Conservation (phyloP, 2,113 vertebrate genomes). For the Leucosticte australis region DNA sequence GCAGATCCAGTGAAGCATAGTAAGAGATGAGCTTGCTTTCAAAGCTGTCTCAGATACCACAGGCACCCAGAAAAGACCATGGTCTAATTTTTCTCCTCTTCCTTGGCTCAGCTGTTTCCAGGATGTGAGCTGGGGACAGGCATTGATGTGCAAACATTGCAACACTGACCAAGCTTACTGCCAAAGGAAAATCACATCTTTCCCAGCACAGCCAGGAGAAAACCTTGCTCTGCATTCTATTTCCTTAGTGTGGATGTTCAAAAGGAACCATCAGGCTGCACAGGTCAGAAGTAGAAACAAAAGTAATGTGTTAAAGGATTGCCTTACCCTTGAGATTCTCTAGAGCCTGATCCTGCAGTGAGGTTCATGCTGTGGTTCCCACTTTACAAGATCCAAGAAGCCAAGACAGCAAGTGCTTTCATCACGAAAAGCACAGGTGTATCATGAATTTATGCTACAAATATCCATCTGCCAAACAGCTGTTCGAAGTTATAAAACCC, state of each 20-base stretch:
- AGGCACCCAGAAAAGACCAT: background rate
- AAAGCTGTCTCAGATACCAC: background rate
- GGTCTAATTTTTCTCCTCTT: background rate
- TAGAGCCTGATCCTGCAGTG: accelerated
- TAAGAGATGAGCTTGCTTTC: background rate
- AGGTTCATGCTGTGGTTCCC: accelerated
- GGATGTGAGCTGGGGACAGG: background rate
- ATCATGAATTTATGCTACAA: background rate
- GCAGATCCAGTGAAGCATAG: background rate
- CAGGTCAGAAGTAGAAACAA: background rate
- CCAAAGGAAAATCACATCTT: background rate
- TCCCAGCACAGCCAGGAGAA: background rate
- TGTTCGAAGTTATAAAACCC: background rate
- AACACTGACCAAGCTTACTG: background rate
- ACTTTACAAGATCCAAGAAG: background rate
- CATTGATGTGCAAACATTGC: background rate
- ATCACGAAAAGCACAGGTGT: background rate
- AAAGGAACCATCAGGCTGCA: background rate
- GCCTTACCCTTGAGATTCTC: background rate
- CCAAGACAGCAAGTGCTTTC: background rate
- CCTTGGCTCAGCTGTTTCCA: background rate
- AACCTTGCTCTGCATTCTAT: background rate
- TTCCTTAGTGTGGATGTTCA: background rate
- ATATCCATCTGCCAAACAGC: background rate
- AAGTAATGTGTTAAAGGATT: background rate